Evolutionary conservation across 2,113 vertebrate species (phyloP).

Genomic region (Phaethornis superciliosus): DNA sequence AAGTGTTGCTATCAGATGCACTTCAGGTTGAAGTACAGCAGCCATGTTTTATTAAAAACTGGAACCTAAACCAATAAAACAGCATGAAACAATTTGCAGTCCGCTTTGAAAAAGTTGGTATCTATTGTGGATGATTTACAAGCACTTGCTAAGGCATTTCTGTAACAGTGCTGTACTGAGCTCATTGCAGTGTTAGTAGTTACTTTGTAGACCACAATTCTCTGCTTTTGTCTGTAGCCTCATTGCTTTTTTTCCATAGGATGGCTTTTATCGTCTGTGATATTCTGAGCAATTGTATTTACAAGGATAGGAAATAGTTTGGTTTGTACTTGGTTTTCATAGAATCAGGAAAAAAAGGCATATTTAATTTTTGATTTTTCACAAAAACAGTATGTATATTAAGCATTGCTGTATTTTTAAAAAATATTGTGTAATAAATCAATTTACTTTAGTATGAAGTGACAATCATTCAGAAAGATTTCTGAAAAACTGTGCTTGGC

Average conservation of each 20-base stretch:
- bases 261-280: not conserved
- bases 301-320: not conserved
- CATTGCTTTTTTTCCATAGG: not conserved
- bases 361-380: not conserved
- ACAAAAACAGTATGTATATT: not conserved
- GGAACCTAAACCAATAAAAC: slow-evolving; percentile 52
- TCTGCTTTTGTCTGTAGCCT: slow-evolving; percentile 31
- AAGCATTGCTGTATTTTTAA: not conserved
- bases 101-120: slow-evolving; percentile 66
- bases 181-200: slow-evolving; percentile 44
- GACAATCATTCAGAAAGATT: not conserved
- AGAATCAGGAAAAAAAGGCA: not conserved
- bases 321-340: not conserved
- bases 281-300: not conserved
- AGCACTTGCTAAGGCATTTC: slow-evolving; percentile 18
- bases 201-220: slow-evolving; percentile 30
- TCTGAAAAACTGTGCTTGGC: not conserved
- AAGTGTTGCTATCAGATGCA: not conserved
- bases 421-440: not conserved
- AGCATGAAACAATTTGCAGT: slow-evolving; percentile 9
- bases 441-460: not conserved
- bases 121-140: slow-evolving; percentile 59
- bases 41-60: not conserved
- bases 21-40: not conserved
- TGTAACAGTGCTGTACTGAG: not conserved